Base-by-base conservation (phyloP, 2,888 invertebrate genomes). In the Drosophila nr. medialis region DNA sequence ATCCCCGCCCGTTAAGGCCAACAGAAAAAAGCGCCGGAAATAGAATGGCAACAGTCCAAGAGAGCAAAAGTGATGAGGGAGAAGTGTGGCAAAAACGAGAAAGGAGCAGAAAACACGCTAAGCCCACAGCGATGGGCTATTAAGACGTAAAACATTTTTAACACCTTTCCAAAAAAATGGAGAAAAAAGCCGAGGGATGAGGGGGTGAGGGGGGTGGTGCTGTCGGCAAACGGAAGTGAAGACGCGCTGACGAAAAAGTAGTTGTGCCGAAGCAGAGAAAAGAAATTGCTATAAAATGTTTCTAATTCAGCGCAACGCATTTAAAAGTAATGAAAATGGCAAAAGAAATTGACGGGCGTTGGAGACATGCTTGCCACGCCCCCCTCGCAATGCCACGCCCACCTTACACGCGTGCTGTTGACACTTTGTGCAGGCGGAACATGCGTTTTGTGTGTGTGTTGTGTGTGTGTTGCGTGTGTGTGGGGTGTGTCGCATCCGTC, bases 131-230 rank as follows among this genome's bases (percentile, higher is more conserved):
- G 48, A 66, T 70, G 68, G 62, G 76, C 86, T 86, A 86, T 86
- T 90, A 86, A 86, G 86, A 86, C 88, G 86, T 86, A 80, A 90
- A 87, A 81, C 86, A 86, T 85, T 86, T 87, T 76, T 73, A 90
- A 85, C 88, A 86, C 88, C 88, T 89, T 73, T 69, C 71, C 42
- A 30, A 30, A 55, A 18, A 49, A 55, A 29, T 8, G 2, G 27
- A 2, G 8, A 21, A 8, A 7, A 50, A 50, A 59, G 42, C 24
- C n/a, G 50, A 8, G n/a, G 4, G 38, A 10, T 38, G 38, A 1
- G 7, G 34, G 11, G 10, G 21, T 10, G 24, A 38, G 29, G 29
- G n/a, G 27, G 40, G 18, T 27, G 42, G 53, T 34, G 40, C 15
- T 30, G 66, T 13, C 36, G 40, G 53, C 62, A 38, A 50, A 53